Conservation (phyloP, 2,797 vertebrate species). For the Hirundo rustica region DNA sequence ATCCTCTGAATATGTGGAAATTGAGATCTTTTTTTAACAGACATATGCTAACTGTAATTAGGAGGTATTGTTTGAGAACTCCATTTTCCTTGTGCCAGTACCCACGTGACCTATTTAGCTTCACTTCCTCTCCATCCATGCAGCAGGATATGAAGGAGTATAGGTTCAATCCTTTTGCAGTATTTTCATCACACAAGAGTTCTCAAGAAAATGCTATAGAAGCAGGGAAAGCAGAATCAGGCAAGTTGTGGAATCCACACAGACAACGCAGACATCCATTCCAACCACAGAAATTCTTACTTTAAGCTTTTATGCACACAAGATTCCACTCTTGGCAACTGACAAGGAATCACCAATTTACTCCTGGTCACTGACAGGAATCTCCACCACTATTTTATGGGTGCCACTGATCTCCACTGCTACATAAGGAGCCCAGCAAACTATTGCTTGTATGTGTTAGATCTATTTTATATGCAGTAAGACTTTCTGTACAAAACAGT, state of each 20-base stretch:
- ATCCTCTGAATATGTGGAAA: neutral
- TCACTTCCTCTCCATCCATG: neutral
- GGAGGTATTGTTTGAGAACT: neutral
- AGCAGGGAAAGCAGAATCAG: neutral
- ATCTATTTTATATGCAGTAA: neutral
- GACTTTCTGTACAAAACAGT: neutral
- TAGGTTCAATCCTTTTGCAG: neutral
- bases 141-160: neutral
- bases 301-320: neutral
- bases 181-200: neutral
- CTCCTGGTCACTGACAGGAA: neutral
- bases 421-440: neutral
- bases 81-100: neutral
- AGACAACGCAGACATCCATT: fast-evolving
- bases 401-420: neutral
- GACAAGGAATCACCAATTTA: neutral
- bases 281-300: neutral
- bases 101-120: neutral
- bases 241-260: neutral
- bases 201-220: neutral
- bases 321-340: neutral
- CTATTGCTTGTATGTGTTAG: neutral
- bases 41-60: neutral
- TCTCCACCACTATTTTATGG: neutral
- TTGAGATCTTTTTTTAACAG: neutral